These are phyloP conservation scores for Callithrix jacchus DNA, from an alignment of 2,113 vertebrate genomes.

Conservation along the genomic window DNA sequence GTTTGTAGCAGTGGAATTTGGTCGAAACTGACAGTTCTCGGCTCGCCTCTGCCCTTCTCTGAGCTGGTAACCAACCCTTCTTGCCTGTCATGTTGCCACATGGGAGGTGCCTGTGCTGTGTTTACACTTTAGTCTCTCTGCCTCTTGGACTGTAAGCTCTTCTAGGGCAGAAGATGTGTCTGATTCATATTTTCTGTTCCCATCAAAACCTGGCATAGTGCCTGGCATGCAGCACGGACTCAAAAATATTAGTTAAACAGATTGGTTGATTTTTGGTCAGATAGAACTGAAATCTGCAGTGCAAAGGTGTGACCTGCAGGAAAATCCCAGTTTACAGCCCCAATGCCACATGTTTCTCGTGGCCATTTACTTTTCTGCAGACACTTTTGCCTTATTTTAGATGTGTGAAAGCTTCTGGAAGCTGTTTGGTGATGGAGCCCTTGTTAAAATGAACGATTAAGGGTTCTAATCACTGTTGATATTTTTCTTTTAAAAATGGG, in stretches of 20 bases:
- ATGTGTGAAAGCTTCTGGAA: not conserved
- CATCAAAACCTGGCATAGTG: conserved; percentile 28
- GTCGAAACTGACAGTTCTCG: not conserved
- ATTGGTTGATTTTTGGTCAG: not conserved
- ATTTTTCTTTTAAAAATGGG: not conserved
- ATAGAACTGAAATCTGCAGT: not conserved
- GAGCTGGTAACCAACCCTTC: not conserved
- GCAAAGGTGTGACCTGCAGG: not conserved
- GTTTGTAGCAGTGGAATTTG: not conserved
- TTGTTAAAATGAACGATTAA: not conserved
- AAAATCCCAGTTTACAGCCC: not conserved
- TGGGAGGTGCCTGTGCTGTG: rapidly evolving
- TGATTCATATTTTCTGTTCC: conserved; percentile 40
- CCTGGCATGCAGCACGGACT: not conserved
- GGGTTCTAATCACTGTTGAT: not conserved
- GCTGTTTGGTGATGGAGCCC: not conserved
- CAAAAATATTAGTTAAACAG: conserved; percentile 20
- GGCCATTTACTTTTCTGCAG: not conserved
- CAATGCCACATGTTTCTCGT: not conserved
- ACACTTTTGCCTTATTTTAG: not conserved
- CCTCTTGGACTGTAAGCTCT: conserved; percentile 10
- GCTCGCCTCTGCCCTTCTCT: too few relatives aligned
- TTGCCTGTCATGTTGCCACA: rapidly evolving
- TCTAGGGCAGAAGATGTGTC: conserved; percentile 38
- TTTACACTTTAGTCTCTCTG: not conserved